Base-by-base conservation (phyloP, 2,113 vertebrate species). In the Phaethon lepturus region DNA sequence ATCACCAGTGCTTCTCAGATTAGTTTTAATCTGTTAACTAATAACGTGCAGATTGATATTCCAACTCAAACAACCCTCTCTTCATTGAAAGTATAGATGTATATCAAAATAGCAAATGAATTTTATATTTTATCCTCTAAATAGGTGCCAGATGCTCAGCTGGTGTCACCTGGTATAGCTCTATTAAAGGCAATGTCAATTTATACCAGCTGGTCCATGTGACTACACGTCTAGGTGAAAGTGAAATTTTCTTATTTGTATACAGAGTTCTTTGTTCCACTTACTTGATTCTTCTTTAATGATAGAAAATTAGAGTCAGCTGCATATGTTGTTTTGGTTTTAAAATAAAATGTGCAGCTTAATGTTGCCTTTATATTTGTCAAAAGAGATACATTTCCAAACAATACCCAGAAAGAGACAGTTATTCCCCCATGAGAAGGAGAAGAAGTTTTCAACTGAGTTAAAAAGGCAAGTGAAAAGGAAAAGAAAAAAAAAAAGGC, bases 191-290 rank as follows among this genome's bases (percentile, higher is more conserved):
- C 75, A 90, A 83, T 92, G 60, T 63, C 91, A 94, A 52, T 92
- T 95, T 85, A 86, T 68, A 93, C 40, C 81, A 91, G 87, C 58
- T 90, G 78, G 83, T 86, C 59, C 74, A 50, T 82, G 44, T 88
- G 82, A 93, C 85, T 95, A 64, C 11, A 19, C 9, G 25, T 80
- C 71, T 83, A 91, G 58, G 72, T 93, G 81, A 88, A 94, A 95
- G 72, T 66, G 59, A 95, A 85, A 80, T 91, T 92, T 50, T 92
- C n/a, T 62, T 94, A 84, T 94, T 95, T 92, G 44, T 89, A 66
- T 78, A 81, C 20, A 69, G 45, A 64, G 50, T 73, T 69, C 59
- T 89, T 69, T 93, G 44, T 92, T 95, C 52, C 55, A 63, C 33
- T 86, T 86, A 69, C 68, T 87, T 59, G 52, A 87, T 77, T 84